Percentiles rank a stretch among this genome's conserved stretches.
Conservation (phyloP, 2,113 vertebrate genomes). For the Myiopsitta monachus region DNA sequence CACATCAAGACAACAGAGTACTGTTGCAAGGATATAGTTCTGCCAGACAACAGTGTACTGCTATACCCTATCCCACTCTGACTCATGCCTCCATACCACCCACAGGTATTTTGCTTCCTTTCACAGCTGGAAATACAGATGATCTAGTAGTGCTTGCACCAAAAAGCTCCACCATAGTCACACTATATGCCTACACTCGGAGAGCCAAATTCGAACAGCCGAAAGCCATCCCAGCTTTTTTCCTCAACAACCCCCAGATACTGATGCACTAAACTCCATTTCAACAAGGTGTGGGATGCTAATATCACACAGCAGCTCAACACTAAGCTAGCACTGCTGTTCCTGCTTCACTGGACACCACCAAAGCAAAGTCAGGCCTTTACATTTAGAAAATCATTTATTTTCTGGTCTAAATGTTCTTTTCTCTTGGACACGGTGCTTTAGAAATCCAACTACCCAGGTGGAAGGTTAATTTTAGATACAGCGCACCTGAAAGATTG, state of each 20-base stretch:
- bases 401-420: neutral
- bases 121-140: neutral
- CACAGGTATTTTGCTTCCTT: neutral
- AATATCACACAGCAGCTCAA: neutral
- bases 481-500: neutral
- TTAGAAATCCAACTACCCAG: neutral
- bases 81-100: neutral
- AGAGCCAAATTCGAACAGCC: neutral
- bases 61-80: neutral
- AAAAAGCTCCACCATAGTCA: neutral
- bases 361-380: neutral
- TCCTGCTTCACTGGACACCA: neutral
- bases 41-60: neutral
- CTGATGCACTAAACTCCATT: no score
- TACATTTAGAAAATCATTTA: neutral
- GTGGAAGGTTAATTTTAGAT: neutral
- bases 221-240: neutral
- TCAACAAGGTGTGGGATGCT: neutral
- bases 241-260: fast-evolving
- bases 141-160: neutral
- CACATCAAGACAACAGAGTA: neutral
- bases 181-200: fast-evolving
- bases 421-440: neutral
- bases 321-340: neutral
- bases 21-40: neutral